A percentile compares a stretch with the other conserved stretches of the same genome.
phyloP scores from a whole-genome alignment of 2,797 vertebrate genomes.

The Cheirogaleus major region DNA sequence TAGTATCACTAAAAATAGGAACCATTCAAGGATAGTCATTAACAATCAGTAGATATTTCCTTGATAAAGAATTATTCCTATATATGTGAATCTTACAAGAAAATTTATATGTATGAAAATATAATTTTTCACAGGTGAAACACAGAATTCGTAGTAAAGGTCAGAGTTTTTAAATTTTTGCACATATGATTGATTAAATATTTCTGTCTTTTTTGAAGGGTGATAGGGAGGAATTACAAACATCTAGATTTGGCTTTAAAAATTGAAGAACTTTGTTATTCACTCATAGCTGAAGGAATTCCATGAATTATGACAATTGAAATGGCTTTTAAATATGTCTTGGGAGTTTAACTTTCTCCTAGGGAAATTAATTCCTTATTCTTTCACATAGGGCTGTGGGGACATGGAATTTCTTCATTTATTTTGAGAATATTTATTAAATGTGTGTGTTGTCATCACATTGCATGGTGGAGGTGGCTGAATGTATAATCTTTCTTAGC shows the following conservation, averaged over 20 bases:
- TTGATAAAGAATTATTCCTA: neutral
- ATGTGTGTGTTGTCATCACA: slow-evolving; percentile 67
- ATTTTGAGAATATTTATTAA: slow-evolving; percentile 81
- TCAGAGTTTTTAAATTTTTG: neutral
- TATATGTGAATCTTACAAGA: neutral
- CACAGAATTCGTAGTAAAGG: neutral
- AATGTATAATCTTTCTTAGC: neutral
- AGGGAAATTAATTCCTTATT: slow-evolving; percentile 77
- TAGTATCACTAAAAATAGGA: neutral
- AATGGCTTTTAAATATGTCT: slow-evolving; percentile 78
- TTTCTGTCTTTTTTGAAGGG: neutral
- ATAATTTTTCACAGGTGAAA: neutral
- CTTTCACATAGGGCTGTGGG: slow-evolving; percentile 71
- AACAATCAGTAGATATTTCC: neutral
- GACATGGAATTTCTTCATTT: slow-evolving; percentile 75
- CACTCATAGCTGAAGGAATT: slow-evolving; percentile 70
- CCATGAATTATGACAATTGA: slow-evolving; percentile 79
- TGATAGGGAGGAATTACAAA: neutral
- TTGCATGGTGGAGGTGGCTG: slow-evolving; percentile 12
- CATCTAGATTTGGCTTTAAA: slow-evolving; percentile 55
- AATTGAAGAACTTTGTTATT: slow-evolving; percentile 42
- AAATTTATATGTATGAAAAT: neutral
- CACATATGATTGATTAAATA: neutral
- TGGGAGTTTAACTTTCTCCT: slow-evolving; percentile 76
- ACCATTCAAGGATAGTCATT: neutral